Base-by-base conservation (phyloP, 2,797 vertebrate genomes). In the Decapterus maruadsi region DNA sequence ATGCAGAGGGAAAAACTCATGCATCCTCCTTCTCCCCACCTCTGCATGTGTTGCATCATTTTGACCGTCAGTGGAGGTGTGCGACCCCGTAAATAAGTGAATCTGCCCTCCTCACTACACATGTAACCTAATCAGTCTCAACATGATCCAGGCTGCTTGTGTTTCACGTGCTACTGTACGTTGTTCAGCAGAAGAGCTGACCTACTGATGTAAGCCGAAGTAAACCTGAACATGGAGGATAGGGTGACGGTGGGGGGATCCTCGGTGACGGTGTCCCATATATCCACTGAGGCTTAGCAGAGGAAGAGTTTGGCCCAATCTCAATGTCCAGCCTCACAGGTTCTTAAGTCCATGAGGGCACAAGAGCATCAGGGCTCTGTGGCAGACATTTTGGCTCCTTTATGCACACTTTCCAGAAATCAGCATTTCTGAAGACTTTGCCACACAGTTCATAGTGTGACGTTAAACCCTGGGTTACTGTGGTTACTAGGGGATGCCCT, bases 101-200 rank as follows among this genome's bases (percentile, higher is more conserved):
- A 72, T 86, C 72, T 58, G 7, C 75, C 63, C 40, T 19, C 13
- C 76, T 54, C 8, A 10, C 31, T 56, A n/a, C 62, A 68, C 57
- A 6, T 64, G 86, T 88, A 87, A 92, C 81, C 67, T 75, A 74
- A 78, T 86, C 78, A 12, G 50, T 62, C 65, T 75, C 59, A 22
- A 88, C 78, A 70, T 57, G 75, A 85, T 82, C 80, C 69, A 55
- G 66, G 62, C 75, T 75, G 69, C 72, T 90, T 89, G 72, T 77
- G 71, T 91, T 89, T 91, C 88, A 84, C 17, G 1, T 63, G 48
- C 81, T 26, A 26, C 26, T 26, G 26, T 34, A 16, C 9, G 22
- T 36, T 66, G 59, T 46, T 81, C 70, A 34, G 34, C 53, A 63
- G 56, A 36, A 40, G 20, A 81, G 68, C 40, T 60, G n/a, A 75